phyloP scores from a whole-genome alignment of 1,140 invertebrate species.

The Sitophilus oryzae region DNA sequence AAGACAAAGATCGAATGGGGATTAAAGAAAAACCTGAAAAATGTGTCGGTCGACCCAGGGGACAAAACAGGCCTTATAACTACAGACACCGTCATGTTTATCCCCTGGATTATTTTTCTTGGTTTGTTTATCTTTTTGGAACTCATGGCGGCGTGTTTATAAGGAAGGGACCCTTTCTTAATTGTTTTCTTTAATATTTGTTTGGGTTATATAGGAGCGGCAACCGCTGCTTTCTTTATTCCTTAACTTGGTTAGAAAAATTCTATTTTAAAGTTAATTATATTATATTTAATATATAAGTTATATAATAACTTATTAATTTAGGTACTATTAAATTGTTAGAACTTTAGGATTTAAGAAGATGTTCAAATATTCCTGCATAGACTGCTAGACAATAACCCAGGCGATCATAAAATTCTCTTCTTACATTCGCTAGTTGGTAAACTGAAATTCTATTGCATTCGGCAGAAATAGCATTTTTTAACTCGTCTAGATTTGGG shows the following conservation, averaged over 20 bases:
- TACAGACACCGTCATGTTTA: background rate
- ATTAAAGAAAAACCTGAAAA: background rate
- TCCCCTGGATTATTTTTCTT: background rate
- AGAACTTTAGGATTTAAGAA: too few relatives aligned
- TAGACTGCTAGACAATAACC: too few relatives aligned
- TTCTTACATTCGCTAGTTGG: too few relatives aligned
- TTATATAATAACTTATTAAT: too few relatives aligned
- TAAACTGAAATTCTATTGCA: too few relatives aligned
- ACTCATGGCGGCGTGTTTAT: background rate
- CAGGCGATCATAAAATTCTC: too few relatives aligned
- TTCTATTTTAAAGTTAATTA: background rate
- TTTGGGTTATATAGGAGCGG: background rate
- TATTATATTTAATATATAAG: too few relatives aligned
- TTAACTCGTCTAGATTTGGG: too few relatives aligned
- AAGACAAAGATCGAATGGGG: background rate
- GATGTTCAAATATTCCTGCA: too few relatives aligned
- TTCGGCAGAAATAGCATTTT: too few relatives aligned
- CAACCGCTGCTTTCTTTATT: background rate
- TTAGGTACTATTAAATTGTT: too few relatives aligned
- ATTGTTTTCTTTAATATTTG: background rate
- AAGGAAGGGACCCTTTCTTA: background rate
- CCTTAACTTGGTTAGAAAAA: background rate
- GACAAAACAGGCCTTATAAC: background rate
- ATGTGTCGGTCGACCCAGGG: background rate
- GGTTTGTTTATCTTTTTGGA: constrained; percentile 2